Evolutionary conservation across 2,888 invertebrate genomes (phyloP), one percentile per base, ranked within the genome.

Genomic region (Philereme vetulata): DNA sequence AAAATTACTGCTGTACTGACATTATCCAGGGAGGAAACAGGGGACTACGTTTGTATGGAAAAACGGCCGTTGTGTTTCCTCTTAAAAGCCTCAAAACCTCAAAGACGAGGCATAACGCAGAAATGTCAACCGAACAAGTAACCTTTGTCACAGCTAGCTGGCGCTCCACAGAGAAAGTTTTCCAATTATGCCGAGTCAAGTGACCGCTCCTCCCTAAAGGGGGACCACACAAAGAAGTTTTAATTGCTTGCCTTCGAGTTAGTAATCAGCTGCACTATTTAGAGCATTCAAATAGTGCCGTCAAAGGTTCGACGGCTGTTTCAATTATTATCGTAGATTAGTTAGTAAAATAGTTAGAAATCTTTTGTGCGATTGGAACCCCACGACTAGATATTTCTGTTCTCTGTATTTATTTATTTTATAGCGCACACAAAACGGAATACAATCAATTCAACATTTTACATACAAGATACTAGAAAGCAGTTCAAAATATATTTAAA

Each of bases 221-320:
- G 80, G 80, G 75, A 76, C 80, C 82, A 72, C 84, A 87, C 88
- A 89, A 91, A 90, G 90, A 90, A 91, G 84, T 91, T 91, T 91
- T 90, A 91, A 91, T 91, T 91, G 89, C 90, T 80, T 79, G 82
- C 86, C 83, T 89, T 85, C 86, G 78, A 77, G 80, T 79, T 81
- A 79, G 82, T 82, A 83, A 85, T 85, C 84, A 83, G 84, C 76
- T 79, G 72, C 84, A 88, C 88, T 88, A 89, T 88, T 88, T 82
- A 86, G 81, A 82, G 64, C 66, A 65, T 77, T 78, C 73, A 74
- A 71, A 75, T 76, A 75, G 74, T 40, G 57, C 48, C 63, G 71
- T 69, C 67, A 68, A 70, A 71, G 65, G 51, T 57, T 69, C 62
- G 60, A 45, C 50, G 51, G 51, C 43, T 64, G 64, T 69, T 74